Evolutionary conservation across 2,888 invertebrate species (phyloP).

Genomic region (Agrotis clavis): DNA sequence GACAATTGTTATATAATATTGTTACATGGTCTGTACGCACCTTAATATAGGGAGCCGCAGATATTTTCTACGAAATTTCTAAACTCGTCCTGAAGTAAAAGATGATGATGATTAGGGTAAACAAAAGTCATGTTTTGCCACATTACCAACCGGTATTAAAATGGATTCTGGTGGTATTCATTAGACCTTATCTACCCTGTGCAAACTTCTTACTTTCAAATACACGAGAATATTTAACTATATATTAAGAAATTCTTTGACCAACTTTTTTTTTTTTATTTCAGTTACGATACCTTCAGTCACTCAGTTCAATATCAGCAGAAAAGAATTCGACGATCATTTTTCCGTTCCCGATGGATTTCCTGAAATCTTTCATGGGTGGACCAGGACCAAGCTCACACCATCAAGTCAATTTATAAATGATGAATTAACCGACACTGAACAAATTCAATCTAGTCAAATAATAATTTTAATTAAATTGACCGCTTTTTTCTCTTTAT

Average conservation of each 20-base stretch:
- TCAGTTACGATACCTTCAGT: conserved; percentile 96
- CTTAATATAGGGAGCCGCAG: no score
- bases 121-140: no score
- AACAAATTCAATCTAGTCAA: conserved; percentile 50
- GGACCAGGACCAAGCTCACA: conserved; percentile 74
- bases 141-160: background rate
- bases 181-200: background rate
- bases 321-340: conserved; percentile 99
- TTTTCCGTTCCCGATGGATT: conserved; percentile 97
- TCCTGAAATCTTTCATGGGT: conserved; percentile 89
- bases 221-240: background rate
- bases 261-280: conserved; percentile 71
- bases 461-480: conserved; percentile 39
- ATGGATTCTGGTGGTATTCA: background rate
- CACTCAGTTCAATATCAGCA: conserved; percentile 97
- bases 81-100: no score
- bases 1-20: no score
- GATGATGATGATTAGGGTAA: no score
- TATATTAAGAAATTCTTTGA: background rate
- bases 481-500: conserved; percentile 1
- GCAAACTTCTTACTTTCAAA: background rate
- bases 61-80: no score
- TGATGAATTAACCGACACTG: conserved; percentile 13
- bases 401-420: conserved; percentile 62
- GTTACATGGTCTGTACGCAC: no score